Base-by-base conservation (phyloP, 2,113 vertebrate species). In the Petaurus breviceps region DNA sequence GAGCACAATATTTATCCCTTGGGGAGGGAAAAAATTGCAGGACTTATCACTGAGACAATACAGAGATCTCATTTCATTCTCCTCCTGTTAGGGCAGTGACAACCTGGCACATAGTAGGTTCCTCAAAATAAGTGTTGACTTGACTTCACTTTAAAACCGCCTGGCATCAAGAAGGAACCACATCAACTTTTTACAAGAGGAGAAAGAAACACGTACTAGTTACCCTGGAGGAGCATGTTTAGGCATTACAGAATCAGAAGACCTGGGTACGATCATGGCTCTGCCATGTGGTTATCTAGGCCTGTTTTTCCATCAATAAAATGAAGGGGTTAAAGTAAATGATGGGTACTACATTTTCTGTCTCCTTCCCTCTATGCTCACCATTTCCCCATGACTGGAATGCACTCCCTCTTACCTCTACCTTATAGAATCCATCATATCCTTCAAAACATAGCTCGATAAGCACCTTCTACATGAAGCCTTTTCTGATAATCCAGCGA, bases 1-100 rank as follows among this genome's bases (percentile, higher is more conserved):
- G 94, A 97, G 95, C 91, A 96, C 97, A 97, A 93, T 97, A 96
- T 97, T 97, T 97, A 92, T 96, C 96, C 95, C 97, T 47, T 5
- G 94, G 89, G 37, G 49, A 54, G 8, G 52, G 89, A 91, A 28
- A 46, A 8, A 52, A 95, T 91, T 95, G 92, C 95, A 93, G 94
- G 89, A 37, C 92, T 96, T 94, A 94, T 96, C 90, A 9, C 94
- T 96, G 96, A 96, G 91, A 90, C 61, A 90, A 37, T 28, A 37
- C 26, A 51, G 37, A 92, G 53, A 25, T 51, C 61, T 90, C 92
- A 92, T 84, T 90, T 51, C 92, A 43, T 12, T 90, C 92, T 26
- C 61, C 94, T 43, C 93, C 92, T 55, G 90, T 90, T 26, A 47
- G 25, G 6, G 50, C 47, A 31, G 25, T 50, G 23, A 28, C 26